Percentiles rank a stretch among this genome's conserved stretches.
phyloP scores from a whole-genome alignment of 2,113 vertebrate genomes.

The Phyllostomus discolor region DNA sequence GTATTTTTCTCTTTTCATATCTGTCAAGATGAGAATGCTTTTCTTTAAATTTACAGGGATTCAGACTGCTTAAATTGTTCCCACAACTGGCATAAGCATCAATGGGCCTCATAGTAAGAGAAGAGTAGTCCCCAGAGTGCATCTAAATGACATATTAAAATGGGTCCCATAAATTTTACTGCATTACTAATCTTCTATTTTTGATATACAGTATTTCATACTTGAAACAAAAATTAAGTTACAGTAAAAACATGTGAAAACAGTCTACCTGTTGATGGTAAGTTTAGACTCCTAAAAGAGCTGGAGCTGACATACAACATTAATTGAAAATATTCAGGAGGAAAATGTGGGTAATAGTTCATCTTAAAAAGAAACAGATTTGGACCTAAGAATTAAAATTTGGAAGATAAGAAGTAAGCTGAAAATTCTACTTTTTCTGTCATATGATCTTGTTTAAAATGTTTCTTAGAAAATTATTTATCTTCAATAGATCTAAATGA shows the following conservation, averaged over 20 bases:
- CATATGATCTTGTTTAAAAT: not conserved
- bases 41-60: constrained; percentile 10
- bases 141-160: constrained; percentile 22
- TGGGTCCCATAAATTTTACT: constrained; percentile 17
- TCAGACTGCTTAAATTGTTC: constrained; percentile 16
- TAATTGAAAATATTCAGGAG: not conserved
- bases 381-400: not conserved
- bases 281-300: not conserved
- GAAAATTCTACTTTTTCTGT: not conserved
- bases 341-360: not conserved
- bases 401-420: not conserved
- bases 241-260: constrained; percentile 61
- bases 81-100: constrained; percentile 40
- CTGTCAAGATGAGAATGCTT: not conserved
- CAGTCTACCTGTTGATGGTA: constrained; percentile 51
- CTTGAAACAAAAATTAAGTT: constrained; percentile 69
- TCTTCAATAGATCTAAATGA: not conserved
- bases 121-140: not conserved
- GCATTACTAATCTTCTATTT: constrained; percentile 51
- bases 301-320: not conserved
- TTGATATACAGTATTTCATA: constrained; percentile 36
- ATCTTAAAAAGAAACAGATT: not conserved
- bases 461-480: not conserved
- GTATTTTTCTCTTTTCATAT: constrained; percentile 29
- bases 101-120: not conserved